phyloP scores from a whole-genome alignment of 2,797 vertebrate genomes.

The Chelon auratus region DNA sequence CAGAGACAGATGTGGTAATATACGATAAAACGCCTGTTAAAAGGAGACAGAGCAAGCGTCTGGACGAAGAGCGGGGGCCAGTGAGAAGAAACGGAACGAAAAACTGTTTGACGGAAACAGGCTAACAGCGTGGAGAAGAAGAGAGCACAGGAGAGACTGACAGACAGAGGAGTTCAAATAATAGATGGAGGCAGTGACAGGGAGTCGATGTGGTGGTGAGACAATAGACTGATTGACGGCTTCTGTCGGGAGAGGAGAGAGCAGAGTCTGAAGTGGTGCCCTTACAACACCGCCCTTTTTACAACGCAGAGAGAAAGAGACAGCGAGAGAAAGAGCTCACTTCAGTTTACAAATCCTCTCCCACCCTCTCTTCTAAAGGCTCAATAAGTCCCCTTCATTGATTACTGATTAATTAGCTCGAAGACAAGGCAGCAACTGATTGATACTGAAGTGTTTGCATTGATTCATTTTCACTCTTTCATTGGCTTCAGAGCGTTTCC shows the following conservation, averaged over 20 bases:
- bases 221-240: conserved; percentile 60
- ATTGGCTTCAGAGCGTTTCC: conserved; percentile 4
- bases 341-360: conserved; percentile 5
- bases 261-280: conserved; percentile 17
- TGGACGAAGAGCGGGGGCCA: conserved; percentile 36
- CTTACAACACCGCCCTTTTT: not conserved
- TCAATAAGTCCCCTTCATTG: conserved; percentile 35
- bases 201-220: conserved; percentile 63
- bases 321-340: not conserved
- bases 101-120: conserved; percentile 70
- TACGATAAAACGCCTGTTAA: conserved; percentile 58
- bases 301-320: not conserved
- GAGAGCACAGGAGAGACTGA: conserved; percentile 48
- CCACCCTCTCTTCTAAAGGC: not conserved
- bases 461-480: conserved; percentile 40
- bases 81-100: conserved; percentile 31
- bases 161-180: conserved; percentile 63
- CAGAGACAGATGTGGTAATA: conserved; percentile 35
- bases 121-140: conserved; percentile 54
- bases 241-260: conserved; percentile 25
- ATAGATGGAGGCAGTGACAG: conserved; percentile 68
- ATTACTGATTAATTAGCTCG: conserved; percentile 48
- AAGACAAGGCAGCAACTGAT: conserved; percentile 26
- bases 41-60: conserved; percentile 17
- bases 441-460: conserved; percentile 14